phyloP scores from a whole-genome alignment of 2,113 vertebrate species.

The Macquaria ambigua region DNA sequence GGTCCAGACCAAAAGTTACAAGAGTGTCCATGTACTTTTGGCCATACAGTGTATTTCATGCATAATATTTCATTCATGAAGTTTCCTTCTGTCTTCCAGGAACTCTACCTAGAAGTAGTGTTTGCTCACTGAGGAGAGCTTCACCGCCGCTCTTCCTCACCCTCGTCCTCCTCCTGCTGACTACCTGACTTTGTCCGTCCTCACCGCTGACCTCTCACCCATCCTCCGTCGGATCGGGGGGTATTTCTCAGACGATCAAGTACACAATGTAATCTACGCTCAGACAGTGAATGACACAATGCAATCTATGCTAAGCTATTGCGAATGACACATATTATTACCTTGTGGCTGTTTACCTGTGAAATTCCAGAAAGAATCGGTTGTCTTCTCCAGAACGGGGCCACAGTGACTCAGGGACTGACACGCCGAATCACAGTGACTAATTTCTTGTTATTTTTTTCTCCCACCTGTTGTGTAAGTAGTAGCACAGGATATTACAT shows the following conservation, averaged over 20 bases:
- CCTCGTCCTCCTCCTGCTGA: conserved; percentile 56
- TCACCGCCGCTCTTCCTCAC: conserved; percentile 53
- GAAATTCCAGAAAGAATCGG: conserved; percentile 25
- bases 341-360: conserved; percentile 38
- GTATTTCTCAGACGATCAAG: conserved; percentile 3
- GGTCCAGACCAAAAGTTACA: not conserved
- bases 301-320: conserved; percentile 42
- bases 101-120: conserved; percentile 28
- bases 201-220: conserved; percentile 16
- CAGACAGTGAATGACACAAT: conserved; percentile 28
- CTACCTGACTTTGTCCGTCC: conserved; percentile 60
- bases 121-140: conserved; percentile 30
- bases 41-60: not conserved
- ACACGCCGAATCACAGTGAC: conserved; percentile 39
- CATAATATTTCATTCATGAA: not conserved
- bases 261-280: conserved; percentile 29
- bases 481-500: conserved; percentile 15
- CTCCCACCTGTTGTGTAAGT: conserved; percentile 41
- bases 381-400: conserved; percentile 23
- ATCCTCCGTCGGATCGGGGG: not conserved
- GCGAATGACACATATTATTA: conserved; percentile 14
- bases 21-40: not conserved
- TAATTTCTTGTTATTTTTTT: conserved; percentile 49
- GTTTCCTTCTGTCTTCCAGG: conserved; percentile 64
- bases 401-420: conserved; percentile 68